Base-by-base conservation (phyloP, 2,113 vertebrate genomes). In the Herpetotheres cachinnans region DNA sequence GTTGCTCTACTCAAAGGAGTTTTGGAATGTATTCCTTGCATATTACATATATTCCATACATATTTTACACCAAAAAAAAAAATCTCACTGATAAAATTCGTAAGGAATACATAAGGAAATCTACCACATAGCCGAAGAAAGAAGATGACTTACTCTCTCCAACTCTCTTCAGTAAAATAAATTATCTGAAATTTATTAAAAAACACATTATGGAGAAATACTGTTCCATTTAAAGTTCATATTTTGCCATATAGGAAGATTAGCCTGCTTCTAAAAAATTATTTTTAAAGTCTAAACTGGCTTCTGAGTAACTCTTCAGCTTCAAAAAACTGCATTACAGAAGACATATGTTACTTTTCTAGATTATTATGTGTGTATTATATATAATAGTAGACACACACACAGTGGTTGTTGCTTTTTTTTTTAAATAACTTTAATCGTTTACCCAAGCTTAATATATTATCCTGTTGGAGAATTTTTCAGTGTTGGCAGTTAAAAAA, bases 191-290 rank as follows among this genome's bases (percentile, higher is more conserved):
- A 50, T 17, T 40, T 24, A 19, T n/a, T 65, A 32, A 34, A 1
- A 38, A 22, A 36, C 1, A 9, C 4, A 0, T 13, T 40, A 24
- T 1, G 38, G 3, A 49, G 14, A 67, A 58, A 82, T 9, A n/a
- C 9, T 81, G 32, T 20, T 76, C 27, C 32, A 38, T 44, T 36
- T 62, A 3, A 61, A 71, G 36, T 11, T 73, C 40, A 0, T 38
- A n/a, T 36, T 59, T 36, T 61, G 5, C 9, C 11, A 21, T 10
- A 24, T 49, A 20, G 56, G 76, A 73, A 76, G 56, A 11, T 2
- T 5, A 56, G 4, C 44, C 26, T 1, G 0, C 40, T 81, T 27
- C 25, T 58, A 40, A 82, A 52, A 71, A 58, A 6, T 10, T 0
- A 21, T 65, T 83, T 72, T 86, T 50, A 1, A 13, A 40, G 49